These are phyloP conservation scores for Temnothorax curvispinosus DNA, from an alignment of 1,140 invertebrate species.

Conservation along the genomic window DNA sequence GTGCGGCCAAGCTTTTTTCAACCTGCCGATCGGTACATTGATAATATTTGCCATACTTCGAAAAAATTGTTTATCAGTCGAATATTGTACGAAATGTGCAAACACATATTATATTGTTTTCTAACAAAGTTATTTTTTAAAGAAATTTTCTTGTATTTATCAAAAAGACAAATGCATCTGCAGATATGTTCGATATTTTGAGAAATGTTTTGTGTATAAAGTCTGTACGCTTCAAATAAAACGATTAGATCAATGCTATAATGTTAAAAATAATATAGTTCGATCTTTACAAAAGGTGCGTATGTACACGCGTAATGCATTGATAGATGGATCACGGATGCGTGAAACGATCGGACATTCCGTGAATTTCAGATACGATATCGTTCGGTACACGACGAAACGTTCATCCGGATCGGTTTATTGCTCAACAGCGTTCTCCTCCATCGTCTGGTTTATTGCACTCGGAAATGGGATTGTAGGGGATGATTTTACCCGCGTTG, in stretches of 20 bases:
- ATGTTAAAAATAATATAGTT: slow-evolving; percentile 23
- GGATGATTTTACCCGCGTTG: slow-evolving; percentile 68
- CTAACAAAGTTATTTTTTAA: not conserved
- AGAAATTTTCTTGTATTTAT: not conserved
- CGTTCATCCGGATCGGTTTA: slow-evolving; percentile 79
- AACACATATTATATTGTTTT: not conserved
- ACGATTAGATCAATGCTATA: slow-evolving; percentile 8
- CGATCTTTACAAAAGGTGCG: not conserved
- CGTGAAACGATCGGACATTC: slow-evolving; percentile 79
- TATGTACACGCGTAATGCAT: not conserved
- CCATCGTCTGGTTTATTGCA: slow-evolving; percentile 76
- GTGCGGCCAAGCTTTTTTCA: not conserved
- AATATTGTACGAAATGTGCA: not conserved
- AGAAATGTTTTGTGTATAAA: not conserved
- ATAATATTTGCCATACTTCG: not conserved
- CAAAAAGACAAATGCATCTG: not conserved
- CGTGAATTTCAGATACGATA: slow-evolving; percentile 74
- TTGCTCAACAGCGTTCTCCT: slow-evolving; percentile 69
- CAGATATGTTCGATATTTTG: not conserved
- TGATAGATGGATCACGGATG: slow-evolving; percentile 46
- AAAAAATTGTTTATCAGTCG: not conserved
- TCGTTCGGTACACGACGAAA: slow-evolving; percentile 59
- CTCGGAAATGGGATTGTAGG: slow-evolving; percentile 79
- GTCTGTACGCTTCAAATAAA: not conserved
- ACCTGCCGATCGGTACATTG: not conserved